These are phyloP conservation scores for Acanthoscelides obtectus DNA, from an alignment of 2,888 invertebrate species.

Conservation along the genomic window DNA sequence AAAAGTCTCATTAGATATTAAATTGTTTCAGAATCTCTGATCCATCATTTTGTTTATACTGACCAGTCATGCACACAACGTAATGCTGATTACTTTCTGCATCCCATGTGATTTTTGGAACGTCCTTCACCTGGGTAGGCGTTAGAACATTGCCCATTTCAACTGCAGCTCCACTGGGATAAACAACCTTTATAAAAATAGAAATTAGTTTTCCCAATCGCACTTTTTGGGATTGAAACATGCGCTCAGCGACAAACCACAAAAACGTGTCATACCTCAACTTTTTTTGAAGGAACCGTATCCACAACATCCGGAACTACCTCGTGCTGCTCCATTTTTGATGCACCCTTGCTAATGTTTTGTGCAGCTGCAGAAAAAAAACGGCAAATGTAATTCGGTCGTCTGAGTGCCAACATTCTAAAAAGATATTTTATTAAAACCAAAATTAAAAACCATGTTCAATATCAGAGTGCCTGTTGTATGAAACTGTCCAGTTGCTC, in stretches of 20 bases:
- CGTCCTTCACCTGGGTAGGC: conserved; percentile 37
- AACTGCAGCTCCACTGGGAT: conserved; percentile 33
- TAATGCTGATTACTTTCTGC: conserved; percentile 48
- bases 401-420: conserved; percentile 4
- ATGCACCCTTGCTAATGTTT: conserved; percentile 13
- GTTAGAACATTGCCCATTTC: conserved; percentile 34
- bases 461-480: too few species aligned
- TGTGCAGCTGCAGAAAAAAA: conserved; percentile 25
- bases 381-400: not conserved
- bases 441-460: too few species aligned
- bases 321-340: conserved; percentile 34
- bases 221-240: too few species aligned
- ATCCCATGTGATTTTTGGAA: conserved; percentile 53
- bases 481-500: too few species aligned
- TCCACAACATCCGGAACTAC: conserved; percentile 42
- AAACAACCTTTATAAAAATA: conserved; percentile 26
- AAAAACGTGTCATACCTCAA: conserved; percentile 30
- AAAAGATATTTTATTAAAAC: not conserved
- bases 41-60: not conserved
- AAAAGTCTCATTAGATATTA: too few species aligned
- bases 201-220: too few species aligned
- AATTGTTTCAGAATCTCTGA: too few species aligned
- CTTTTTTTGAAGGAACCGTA: conserved; percentile 29
- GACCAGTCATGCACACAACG: conserved; percentile 57
- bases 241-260: too few species aligned